phyloP scores from a whole-genome alignment of 2,113 vertebrate species.

The Gadus chalcogrammus region DNA sequence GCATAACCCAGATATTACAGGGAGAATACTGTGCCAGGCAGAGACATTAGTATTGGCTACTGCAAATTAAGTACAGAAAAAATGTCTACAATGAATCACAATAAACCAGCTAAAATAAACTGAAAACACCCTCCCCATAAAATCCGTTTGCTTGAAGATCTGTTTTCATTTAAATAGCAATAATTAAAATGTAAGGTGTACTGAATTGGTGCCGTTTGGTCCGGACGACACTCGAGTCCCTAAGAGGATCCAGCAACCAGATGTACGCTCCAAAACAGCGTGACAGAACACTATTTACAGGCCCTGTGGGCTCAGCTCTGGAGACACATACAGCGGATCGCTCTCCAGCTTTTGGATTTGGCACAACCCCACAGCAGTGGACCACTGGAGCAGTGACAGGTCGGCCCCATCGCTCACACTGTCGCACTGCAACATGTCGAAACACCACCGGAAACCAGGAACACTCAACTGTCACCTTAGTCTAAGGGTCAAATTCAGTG shows the following conservation, averaged over 20 bases:
- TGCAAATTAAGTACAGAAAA: conserved; percentile 41
- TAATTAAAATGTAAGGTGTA: conserved; percentile 45
- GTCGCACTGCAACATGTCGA: conserved; percentile 14
- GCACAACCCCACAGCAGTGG: conserved; percentile 49
- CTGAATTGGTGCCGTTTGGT: conserved; percentile 49
- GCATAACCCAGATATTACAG: conserved; percentile 39
- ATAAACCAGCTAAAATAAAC: conserved; percentile 38
- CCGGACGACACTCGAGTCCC: conserved; percentile 61
- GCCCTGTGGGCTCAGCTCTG: conserved; percentile 22
- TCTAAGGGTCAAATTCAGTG: conserved; percentile 46
- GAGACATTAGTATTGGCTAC: conserved; percentile 52
- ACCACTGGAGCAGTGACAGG: conserved; percentile 12
- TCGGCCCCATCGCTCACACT: conserved; percentile 3
- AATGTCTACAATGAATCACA: conserved; percentile 19
- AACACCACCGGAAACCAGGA: conserved; percentile 24
- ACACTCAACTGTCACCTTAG: conserved; percentile 22
- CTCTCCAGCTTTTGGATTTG: conserved; percentile 51
- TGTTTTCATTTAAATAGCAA: conserved; percentile 50
- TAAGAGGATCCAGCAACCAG: conserved; percentile 58
- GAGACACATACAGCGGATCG: conserved; percentile 27
- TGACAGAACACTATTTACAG: conserved; percentile 49
- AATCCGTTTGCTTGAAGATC: conserved; percentile 50
- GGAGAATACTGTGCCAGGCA: conserved; percentile 63
- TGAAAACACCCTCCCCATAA: conserved; percentile 58
- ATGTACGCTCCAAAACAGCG: conserved; percentile 53